Evolutionary conservation across 2,113 vertebrate species (phyloP), one percentile per base, ranked within the genome.

Genomic region (Catharus minimus): DNA sequence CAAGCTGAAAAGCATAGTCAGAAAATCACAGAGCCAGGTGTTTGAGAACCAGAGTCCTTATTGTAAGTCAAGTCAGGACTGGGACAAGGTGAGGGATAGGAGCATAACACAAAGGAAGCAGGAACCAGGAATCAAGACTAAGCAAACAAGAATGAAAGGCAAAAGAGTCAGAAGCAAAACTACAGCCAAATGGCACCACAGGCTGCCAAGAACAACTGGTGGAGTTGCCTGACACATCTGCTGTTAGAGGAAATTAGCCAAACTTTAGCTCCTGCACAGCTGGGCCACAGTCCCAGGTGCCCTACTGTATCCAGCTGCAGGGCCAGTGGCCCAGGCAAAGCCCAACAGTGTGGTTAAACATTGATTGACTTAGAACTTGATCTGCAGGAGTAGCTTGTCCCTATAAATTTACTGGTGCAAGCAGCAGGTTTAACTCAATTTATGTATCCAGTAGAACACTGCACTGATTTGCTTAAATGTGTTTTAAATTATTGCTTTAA

Each of bases 161-260:
- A 92, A 89, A 76, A 61, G 83, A 92, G 85, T 83, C 88, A 94
- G 87, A 93, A 93, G 74, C 71, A 93, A 89, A 93, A 65, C 82
- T 58, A 80, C 71, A 79, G 91, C 94, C 95, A 94, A 96, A 89
- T 82, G 84, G 81, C 71, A 87, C 58, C 58, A 66, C 82, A 89
- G 74, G 43, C 85, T 89, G 94, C 95, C 94, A 96, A 95, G 71
- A 94, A 93, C 84, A 91, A 95, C 89, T 85, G 84, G 89, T 95
- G 84, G 93, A 93, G 78, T 55, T 94, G 94, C 75, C 82, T 95
- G 89, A 96, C 84, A 85, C 93, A 96, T 95, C 89, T 95, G 93
- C 93, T 92, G 12, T 91, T 92, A 72, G 66, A 85, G 82, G 84
- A 92, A 91, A 92, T 82, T 62, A 89, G 89, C 93, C 93, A 95